Evolutionary conservation across 2,113 vertebrate genomes (phyloP).

Genomic region (Psilopsiagon aurifrons): DNA sequence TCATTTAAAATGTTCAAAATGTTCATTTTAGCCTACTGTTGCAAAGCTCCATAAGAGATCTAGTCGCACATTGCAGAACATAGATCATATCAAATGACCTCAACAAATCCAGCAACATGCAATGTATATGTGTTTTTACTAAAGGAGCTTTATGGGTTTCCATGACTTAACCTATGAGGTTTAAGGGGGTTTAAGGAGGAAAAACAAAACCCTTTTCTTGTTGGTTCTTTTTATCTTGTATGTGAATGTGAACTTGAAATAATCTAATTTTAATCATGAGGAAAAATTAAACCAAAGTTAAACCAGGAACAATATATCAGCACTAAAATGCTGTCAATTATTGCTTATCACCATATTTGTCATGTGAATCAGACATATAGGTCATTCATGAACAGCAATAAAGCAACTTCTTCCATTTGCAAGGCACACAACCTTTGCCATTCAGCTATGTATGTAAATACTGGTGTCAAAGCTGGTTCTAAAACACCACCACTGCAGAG

Average conservation of each 20-base stretch:
- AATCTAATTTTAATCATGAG: conserved; percentile 25
- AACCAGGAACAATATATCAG: conserved; percentile 11
- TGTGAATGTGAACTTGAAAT: background rate
- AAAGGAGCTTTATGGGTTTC: conserved; percentile 48
- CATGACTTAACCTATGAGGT: conserved; percentile 50
- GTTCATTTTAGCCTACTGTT: conserved; percentile 44
- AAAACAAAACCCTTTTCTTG: conserved; percentile 50
- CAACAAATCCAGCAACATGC: conserved; percentile 48
- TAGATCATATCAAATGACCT: conserved; percentile 50
- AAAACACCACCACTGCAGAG: background rate
- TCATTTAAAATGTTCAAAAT: conserved; percentile 27
- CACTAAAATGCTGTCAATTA: conserved; percentile 6
- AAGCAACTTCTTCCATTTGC: conserved; percentile 19
- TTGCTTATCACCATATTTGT: background rate
- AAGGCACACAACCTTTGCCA: background rate
- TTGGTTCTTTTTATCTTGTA: conserved; percentile 27
- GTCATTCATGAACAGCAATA: background rate
- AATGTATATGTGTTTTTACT: conserved; percentile 1
- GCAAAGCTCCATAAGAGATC: conserved; percentile 15
- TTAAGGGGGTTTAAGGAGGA: conserved; percentile 24
- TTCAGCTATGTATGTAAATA: background rate
- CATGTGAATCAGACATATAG: background rate
- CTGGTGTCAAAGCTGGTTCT: background rate
- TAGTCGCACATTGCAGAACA: conserved; percentile 28
- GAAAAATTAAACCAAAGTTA: conserved; percentile 32